Evolutionary conservation across 2,888 invertebrate species (phyloP).

Genomic region (Neoascia interrupta): DNA sequence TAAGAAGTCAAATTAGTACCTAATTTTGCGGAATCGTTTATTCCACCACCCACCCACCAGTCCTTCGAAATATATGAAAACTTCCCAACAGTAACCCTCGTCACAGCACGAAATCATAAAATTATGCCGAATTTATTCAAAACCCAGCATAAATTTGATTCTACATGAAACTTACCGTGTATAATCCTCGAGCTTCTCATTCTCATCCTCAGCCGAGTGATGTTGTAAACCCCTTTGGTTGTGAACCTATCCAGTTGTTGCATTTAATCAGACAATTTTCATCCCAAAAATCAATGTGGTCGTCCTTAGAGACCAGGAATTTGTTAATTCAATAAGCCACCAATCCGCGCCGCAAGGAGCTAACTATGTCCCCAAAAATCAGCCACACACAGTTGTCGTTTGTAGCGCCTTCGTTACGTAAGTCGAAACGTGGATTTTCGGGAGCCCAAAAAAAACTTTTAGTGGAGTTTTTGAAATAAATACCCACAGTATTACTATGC

Average conservation of each 20-base stretch:
- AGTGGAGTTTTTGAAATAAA: slow-evolving; percentile 25
- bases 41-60: not conserved
- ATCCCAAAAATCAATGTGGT: slow-evolving; percentile 75
- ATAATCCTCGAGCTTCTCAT: slow-evolving; percentile 41
- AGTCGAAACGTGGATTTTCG: slow-evolving; percentile 33
- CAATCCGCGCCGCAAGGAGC: slow-evolving; percentile 14
- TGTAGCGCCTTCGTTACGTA: slow-evolving; percentile 48
- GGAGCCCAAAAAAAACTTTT: slow-evolving; percentile 13
- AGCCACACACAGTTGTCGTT: slow-evolving; percentile 3
- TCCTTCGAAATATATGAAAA: not conserved
- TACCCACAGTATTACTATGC: slow-evolving; percentile 63
- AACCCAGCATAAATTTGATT: slow-evolving; percentile 36
- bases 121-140: slow-evolving; percentile 42
- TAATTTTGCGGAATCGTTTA: slow-evolving; percentile 35
- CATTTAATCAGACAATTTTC: slow-evolving; percentile 48
- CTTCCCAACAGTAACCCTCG: slow-evolving; percentile 15
- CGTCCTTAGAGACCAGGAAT: slow-evolving; percentile 77
- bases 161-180: slow-evolving; percentile 32
- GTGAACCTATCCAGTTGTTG: slow-evolving; percentile 53
- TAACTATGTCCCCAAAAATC: slow-evolving; percentile 39
- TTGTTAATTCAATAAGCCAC: slow-evolving; percentile 79
- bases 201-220: slow-evolving; percentile 11
- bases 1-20: slow-evolving; percentile 23
- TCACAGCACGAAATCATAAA: slow-evolving; percentile 25
- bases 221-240: slow-evolving; percentile 17